These are phyloP conservation scores for Phalacrocorax carbo DNA, from an alignment of 2,113 vertebrate species.

Conservation along the genomic window DNA sequence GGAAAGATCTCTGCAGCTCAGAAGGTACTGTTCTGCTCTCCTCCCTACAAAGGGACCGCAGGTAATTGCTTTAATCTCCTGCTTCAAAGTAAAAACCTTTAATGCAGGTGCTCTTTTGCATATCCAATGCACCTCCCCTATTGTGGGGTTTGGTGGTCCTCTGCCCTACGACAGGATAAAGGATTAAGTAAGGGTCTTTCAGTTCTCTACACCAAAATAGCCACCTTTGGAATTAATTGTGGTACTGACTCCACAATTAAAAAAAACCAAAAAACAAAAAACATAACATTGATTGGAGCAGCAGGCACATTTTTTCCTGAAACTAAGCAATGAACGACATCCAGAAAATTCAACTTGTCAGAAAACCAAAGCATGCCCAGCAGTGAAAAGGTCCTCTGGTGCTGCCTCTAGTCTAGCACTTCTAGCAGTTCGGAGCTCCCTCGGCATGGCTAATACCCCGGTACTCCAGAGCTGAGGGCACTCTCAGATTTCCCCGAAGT, in stretches of 20 bases:
- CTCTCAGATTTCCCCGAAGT: neutral
- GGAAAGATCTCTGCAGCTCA: neutral
- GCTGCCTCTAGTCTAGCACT: neutral
- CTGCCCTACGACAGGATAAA: fast-evolving
- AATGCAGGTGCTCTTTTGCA: neutral
- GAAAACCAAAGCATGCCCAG: neutral
- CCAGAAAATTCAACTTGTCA: neutral
- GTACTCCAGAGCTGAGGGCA: neutral
- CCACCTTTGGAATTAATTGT: neutral
- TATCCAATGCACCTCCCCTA: neutral
- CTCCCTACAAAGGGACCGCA: neutral
- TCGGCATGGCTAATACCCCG: neutral
- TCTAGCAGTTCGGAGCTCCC: neutral
- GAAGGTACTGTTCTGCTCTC: neutral
- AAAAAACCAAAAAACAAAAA: neutral
- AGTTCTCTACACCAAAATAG: neutral
- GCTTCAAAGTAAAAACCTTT: neutral
- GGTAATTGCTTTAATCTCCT: neutral
- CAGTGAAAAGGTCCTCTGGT: neutral
- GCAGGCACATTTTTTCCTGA: neutral
- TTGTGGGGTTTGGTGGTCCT: neutral
- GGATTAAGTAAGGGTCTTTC: neutral
- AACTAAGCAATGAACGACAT: neutral
- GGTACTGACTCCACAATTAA: neutral
- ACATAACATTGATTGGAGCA: neutral